These are phyloP conservation scores for Paratilapia polleni DNA, from an alignment of 2,113 vertebrate species.

Conservation along the genomic window DNA sequence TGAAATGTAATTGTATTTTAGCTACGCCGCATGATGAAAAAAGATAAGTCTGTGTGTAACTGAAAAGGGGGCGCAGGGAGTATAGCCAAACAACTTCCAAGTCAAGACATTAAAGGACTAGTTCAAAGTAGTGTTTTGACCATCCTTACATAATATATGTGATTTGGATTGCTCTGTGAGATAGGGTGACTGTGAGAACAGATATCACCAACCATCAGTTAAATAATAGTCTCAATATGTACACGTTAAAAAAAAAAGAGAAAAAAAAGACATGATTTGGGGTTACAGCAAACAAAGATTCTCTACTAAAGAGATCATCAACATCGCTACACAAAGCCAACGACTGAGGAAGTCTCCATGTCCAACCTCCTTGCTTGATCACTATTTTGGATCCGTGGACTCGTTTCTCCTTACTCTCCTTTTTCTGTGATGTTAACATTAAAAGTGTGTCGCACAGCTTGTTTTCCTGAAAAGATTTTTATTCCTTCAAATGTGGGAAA, in stretches of 20 bases:
- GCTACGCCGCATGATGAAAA: not conserved
- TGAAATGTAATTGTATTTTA: not conserved
- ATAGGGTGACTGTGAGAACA: not conserved
- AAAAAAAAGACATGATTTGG: not conserved
- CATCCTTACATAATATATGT: not conserved
- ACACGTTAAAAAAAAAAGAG: not conserved
- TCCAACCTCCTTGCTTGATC: slow-evolving; percentile 2
- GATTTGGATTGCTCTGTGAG: not conserved
- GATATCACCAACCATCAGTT: not conserved
- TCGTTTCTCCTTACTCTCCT: not conserved
- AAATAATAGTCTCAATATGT: not conserved
- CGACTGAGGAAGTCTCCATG: not conserved
- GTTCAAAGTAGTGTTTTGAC: not conserved
- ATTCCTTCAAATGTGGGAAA: slow-evolving; percentile 63
- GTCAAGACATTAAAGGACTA: not conserved
- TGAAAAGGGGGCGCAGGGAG: not conserved
- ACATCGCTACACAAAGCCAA: not conserved
- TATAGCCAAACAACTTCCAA: slow-evolving; percentile 12
- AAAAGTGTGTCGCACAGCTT: not conserved
- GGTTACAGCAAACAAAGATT: not conserved
- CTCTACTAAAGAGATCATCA: not conserved
- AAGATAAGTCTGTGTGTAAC: not conserved
- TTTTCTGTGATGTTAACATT: not conserved
- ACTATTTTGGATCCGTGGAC: not conserved
- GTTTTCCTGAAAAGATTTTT: slow-evolving; percentile 46